Base-by-base conservation (phyloP, 2,113 vertebrate species). In the Ceyx cyanopectus region DNA sequence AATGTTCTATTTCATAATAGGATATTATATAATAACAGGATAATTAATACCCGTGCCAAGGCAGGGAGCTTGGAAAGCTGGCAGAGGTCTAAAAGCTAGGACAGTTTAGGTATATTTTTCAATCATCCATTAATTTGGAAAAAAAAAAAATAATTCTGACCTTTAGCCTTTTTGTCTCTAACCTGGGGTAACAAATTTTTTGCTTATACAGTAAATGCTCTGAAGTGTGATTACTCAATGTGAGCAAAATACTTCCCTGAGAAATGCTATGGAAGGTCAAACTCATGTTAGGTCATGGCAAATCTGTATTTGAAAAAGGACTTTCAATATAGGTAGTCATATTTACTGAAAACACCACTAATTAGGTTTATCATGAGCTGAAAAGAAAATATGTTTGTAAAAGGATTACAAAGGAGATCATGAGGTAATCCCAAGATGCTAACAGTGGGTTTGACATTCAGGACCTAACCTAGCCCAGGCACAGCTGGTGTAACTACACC, bases 331-430 rank as follows among this genome's bases (percentile, higher is more conserved):
- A 81, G 40, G 65, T 76, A 48, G 82, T 93, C 89, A 12, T 94
- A 61, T 87, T 96, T 94, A 92, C 89, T 70, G 72, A 87, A 96
- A 95, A 96, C 75, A 85, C 21, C 63, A 67, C 51, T 95, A 92
- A 96, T 80, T 82, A 93, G 72, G 81, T 82, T 96, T 93, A 81
- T 56, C 89, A 80, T 85, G 81, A 96, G 89, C 89, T 89, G 84
- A 80, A 96, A 95, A 89, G 87, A 96, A 95, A 96, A 94, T 92
- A 91, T 79, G 81, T 96, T 94, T 96, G 84, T 87, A 89, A 85
- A 96, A 87, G 94, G 87, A 94, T 96, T 93, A 96, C 91, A 90
- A 96, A 93, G 53, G 40, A 93, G 86, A 96, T 82, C 74, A 92
- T 80, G 75, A 94, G 34, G 91, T 85, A 96, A 95, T 95, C 91